Conservation (phyloP, 2,888 invertebrate species). For the Mesorhabditis spiculigera region DNA sequence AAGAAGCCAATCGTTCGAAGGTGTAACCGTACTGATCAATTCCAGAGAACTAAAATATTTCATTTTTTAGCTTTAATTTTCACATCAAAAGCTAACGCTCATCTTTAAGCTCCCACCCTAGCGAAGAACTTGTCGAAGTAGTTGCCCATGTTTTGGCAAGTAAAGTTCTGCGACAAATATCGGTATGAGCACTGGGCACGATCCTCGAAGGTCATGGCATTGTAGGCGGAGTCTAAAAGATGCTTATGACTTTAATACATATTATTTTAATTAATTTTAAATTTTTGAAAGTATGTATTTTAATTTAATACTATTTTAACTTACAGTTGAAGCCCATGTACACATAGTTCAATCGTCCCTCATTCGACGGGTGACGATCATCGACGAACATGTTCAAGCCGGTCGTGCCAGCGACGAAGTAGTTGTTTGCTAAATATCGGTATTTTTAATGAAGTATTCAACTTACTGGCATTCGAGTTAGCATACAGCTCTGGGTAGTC, state of each 20-base stretch:
- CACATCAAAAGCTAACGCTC: no score
- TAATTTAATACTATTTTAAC: not conserved
- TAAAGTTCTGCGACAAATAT: conserved; percentile 8
- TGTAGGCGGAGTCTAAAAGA: conserved; percentile 15
- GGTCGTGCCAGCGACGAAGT: conserved; percentile 33
- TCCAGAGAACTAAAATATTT: conserved; percentile 35
- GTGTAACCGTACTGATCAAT: conserved; percentile 50
- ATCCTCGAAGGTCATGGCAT: conserved; percentile 10
- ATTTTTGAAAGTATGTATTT: not conserved
- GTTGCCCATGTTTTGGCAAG: not conserved
- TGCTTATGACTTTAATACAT: no score
- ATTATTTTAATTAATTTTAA: no score
- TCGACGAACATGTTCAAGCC: conserved; percentile 31
- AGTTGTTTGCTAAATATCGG: conserved; percentile 30
- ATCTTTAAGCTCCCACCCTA: not conserved
- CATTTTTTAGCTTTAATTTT: not conserved
- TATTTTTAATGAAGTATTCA: not conserved
- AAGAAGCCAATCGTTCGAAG: conserved; percentile 38
- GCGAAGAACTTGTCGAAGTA: not conserved
- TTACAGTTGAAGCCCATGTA: conserved; percentile 25
- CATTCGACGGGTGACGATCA: conserved; percentile 30
- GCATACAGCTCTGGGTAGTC: conserved; percentile 32
- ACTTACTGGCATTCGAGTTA: conserved; percentile 34
- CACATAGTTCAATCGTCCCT: conserved; percentile 44
- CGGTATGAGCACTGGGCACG: conserved; percentile 13